phyloP scores from a whole-genome alignment of 2,888 invertebrate genomes.

The Ennomos fuscantarius region DNA sequence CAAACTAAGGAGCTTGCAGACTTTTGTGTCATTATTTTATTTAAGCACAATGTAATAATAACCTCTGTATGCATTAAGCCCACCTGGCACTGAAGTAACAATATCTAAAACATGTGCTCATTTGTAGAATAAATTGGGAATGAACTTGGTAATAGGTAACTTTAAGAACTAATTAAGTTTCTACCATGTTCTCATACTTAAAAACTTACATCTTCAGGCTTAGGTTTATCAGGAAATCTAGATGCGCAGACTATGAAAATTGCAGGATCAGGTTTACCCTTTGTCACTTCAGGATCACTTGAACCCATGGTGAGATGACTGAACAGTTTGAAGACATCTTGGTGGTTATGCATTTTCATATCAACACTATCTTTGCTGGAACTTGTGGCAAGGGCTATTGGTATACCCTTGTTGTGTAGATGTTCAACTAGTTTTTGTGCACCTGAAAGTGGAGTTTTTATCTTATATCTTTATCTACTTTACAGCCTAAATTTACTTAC shows the following conservation, averaged over 20 bases:
- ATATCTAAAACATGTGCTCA: no score
- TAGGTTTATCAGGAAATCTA: conserved; percentile 88
- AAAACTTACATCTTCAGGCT: conserved; percentile 81
- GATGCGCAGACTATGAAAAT: conserved; percentile 92
- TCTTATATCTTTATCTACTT: no score
- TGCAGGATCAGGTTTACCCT: conserved; percentile 95
- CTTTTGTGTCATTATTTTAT: no score
- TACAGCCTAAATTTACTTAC: no score
- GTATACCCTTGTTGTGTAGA: conserved; percentile 88
- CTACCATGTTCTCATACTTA: no score
- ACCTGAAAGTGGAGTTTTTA: conserved; percentile 77
- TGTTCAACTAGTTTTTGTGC: conserved; percentile 91
- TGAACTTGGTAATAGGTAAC: no score
- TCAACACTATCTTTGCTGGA: conserved; percentile 89
- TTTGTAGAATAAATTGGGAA: no score
- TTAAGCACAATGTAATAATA: no score
- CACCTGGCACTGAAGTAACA: no score
- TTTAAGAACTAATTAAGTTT: no score
- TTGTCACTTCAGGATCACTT: conserved; percentile 92
- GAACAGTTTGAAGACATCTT: conserved; percentile 87
- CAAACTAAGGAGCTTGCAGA: no score
- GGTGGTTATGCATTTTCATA: conserved; percentile 88
- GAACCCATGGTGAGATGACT: conserved; percentile 92
- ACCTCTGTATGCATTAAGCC: no score
- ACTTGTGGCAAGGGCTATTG: conserved; percentile 95